Conservation (phyloP, 2,797 vertebrate genomes). For the Hirundo rustica region DNA sequence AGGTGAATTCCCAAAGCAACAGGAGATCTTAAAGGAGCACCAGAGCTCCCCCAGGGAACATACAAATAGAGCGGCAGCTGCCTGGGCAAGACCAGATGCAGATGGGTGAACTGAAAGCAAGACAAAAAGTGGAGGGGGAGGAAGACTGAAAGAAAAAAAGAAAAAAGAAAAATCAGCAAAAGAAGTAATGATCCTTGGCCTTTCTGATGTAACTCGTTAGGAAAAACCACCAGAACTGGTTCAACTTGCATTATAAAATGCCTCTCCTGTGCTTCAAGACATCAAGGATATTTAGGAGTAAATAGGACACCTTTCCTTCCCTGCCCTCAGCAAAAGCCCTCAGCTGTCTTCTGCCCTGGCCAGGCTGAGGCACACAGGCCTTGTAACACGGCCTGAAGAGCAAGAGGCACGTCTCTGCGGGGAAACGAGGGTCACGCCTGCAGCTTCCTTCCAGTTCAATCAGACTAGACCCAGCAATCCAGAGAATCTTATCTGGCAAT, state of each 20-base stretch:
- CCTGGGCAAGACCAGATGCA: conserved; percentile 54
- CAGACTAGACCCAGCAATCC: neutral
- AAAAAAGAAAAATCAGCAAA: neutral
- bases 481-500: conserved; percentile 25
- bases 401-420: neutral
- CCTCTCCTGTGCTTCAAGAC: neutral
- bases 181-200: neutral
- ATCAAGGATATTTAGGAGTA: neutral
- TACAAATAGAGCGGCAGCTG: conserved; percentile 51
- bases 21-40: conserved; percentile 45
- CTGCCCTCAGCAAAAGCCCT: neutral
- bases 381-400: neutral
- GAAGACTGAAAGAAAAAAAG: neutral
- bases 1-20: conserved; percentile 69
- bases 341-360: neutral
- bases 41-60: conserved; percentile 40
- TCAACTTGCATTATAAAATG: neutral
- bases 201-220: conserved; percentile 12
- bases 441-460: conserved; percentile 50
- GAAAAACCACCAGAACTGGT: neutral
- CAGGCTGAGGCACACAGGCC: neutral
- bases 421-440: neutral
- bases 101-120: conserved; percentile 49
- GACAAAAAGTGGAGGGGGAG: neutral
- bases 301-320: neutral